Conservation (phyloP, 2,797 vertebrate genomes). For the Anabacerthia variegaticeps region DNA sequence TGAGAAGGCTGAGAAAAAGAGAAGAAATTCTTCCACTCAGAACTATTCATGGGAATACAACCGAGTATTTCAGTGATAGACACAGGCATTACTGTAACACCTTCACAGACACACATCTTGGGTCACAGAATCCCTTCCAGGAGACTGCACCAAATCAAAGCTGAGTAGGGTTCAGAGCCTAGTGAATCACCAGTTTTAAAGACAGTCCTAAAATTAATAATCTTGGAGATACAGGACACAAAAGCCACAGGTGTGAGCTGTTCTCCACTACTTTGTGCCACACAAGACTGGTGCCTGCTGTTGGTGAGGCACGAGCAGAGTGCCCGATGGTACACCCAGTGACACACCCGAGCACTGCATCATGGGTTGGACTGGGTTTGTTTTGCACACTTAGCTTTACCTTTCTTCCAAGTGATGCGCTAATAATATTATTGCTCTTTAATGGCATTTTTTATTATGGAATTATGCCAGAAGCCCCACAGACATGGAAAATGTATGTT, state of each 20-base stretch:
- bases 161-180: not conserved
- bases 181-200: not conserved
- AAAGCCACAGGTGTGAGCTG: not conserved
- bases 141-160: not conserved
- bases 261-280: not conserved
- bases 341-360: not conserved
- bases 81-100: not conserved
- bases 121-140: not conserved
- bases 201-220: not conserved
- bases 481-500: constrained; percentile 14
- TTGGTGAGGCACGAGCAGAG: not conserved
- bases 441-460: constrained; percentile 23
- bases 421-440: constrained; percentile 40
- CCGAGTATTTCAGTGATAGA: not conserved
- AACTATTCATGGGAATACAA: not conserved
- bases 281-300: not conserved
- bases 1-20: not conserved
- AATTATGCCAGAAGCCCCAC: constrained; percentile 36
- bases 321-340: not conserved
- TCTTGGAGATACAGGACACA: not conserved
- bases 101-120: not conserved
- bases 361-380: not conserved
- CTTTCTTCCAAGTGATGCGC: constrained; percentile 14
- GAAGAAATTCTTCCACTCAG: not conserved
- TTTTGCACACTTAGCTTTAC: not conserved